phyloP scores from a whole-genome alignment of 2,888 invertebrate species.

The Drosophila eohydei region DNA sequence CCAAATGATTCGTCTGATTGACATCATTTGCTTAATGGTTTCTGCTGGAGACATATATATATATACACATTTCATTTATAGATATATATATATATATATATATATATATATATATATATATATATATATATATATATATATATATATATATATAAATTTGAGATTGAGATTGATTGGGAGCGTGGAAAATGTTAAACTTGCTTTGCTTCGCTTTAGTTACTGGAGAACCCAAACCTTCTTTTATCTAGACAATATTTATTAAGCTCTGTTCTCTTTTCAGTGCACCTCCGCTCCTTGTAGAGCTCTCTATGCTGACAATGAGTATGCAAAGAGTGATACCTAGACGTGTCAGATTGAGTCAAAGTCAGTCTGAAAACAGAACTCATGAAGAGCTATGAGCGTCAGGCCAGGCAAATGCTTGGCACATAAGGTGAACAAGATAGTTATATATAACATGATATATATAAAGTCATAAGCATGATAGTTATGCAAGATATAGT shows the following conservation, averaged over 20 bases:
- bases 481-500: too few species aligned
- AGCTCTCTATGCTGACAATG: not conserved
- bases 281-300: not conserved
- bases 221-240: too few species aligned
- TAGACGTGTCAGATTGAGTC: not conserved
- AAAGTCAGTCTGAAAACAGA: not conserved
- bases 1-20: not conserved
- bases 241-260: not conserved
- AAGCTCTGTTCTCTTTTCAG: not conserved
- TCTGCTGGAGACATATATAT: not conserved
- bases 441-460: too few species aligned
- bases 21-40: not conserved
- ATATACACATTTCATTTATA: not conserved
- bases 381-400: not conserved
- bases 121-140: not conserved
- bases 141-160: not conserved
- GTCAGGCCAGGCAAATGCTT: too few species aligned
- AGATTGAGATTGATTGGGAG: not conserved
- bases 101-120: not conserved
- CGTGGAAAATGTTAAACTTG: too few species aligned
- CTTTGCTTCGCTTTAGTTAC: too few species aligned
- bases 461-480: too few species aligned
- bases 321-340: not conserved
- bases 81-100: not conserved
- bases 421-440: too few species aligned